Base-by-base conservation (phyloP, 2,797 vertebrate genomes). In the Acanthiza pusilla region DNA sequence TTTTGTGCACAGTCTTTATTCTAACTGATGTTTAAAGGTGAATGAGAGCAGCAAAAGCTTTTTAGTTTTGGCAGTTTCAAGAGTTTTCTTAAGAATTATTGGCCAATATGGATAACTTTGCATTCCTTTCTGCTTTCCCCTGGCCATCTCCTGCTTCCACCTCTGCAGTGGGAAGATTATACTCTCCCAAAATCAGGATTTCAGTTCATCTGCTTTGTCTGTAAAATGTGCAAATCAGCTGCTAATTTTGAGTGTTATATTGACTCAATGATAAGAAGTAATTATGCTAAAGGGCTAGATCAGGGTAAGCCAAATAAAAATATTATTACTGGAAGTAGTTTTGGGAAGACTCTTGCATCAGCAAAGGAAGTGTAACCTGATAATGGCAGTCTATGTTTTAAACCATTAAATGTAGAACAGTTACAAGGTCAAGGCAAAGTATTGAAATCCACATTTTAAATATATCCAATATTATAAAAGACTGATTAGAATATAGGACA, bases 301-400 rank as follows among this genome's bases (percentile, higher is more conserved):
- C 36, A 47, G 25, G 50, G 70, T 92, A 89, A 96, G 94, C 82
- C 47, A 94, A 95, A 80, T 55, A 94, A 93, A 93, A 94, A 72
- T 74, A 50, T 91, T 91, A 71, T 88, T 96, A 42, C 72, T 95
- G 96, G 91, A 96, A 96, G 76, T 73, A 50, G 16, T 86, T 88
- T 78, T 92, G 88, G 84, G 91, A 96, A 87, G 88, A 76, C 32
- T 77, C 63, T 93, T 95, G 75, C 77, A 95, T 94, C 91, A 94
- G 93, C 86, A 77, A 58, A 90, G 85, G 67, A 75, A 32, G 22
- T 65, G 70, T 89, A 95, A 85, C 63, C 61, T 91, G 80, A 72
- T 86, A 92, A 67, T 72, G 62, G 84, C 36, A 54, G 40, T 50
- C 53, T 79, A 8, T 80, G 76, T 90, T 85, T 50, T 45, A 76